phyloP scores from a whole-genome alignment of 2,888 invertebrate species.

The Noctua fimbriata region DNA sequence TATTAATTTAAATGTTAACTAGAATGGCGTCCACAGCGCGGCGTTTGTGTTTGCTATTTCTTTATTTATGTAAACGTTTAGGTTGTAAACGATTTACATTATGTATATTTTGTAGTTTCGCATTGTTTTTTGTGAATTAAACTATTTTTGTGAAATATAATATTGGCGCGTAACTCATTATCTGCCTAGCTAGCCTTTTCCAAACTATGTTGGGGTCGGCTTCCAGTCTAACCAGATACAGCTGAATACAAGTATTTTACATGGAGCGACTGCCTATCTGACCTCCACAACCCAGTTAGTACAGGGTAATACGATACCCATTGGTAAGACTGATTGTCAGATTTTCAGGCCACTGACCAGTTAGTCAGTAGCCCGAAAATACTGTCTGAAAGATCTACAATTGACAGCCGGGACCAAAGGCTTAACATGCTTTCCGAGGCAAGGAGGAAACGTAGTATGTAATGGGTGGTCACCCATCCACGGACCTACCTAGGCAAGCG shows the following conservation, averaged over 20 bases:
- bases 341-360: background rate
- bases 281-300: background rate
- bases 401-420: background rate
- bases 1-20: conserved; percentile 71
- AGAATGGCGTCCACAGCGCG: conserved; percentile 52
- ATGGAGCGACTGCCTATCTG: background rate
- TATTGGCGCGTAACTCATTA: background rate
- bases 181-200: background rate
- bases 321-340: background rate
- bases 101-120: conserved; percentile 1
- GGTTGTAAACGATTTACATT: conserved; percentile 8
- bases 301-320: background rate
- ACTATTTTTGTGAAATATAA: background rate
- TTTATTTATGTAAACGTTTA: conserved; percentile 33
- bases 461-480: background rate
- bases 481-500: background rate
- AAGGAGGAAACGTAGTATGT: too few species aligned
- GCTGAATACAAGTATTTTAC: background rate
- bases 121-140: too few species aligned
- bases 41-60: conserved; percentile 56
- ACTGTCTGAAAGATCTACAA: background rate
- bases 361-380: too few species aligned
- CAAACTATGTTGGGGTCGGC: background rate
- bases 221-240: background rate
- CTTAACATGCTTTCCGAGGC: background rate